A percentile compares a stretch with the other conserved stretches of the same genome.
Conservation (phyloP, 2,888 invertebrate genomes). For the Sinopyrophorus schimmeli region DNA sequence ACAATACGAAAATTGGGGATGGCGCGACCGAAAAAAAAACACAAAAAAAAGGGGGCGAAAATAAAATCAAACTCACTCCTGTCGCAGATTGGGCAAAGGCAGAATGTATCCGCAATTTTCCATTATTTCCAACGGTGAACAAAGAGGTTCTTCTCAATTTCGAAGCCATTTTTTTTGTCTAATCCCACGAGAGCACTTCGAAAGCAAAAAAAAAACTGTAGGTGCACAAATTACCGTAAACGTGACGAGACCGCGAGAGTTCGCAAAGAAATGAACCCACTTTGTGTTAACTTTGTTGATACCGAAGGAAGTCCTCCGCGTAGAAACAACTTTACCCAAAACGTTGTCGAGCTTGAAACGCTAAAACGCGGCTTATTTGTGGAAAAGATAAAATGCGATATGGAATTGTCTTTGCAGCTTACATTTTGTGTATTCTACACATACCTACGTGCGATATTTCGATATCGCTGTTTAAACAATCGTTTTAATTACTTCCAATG, state of each 20-base stretch:
- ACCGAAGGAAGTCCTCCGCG: constrained; percentile 3
- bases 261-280: constrained; percentile 8
- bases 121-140: constrained; percentile 29
- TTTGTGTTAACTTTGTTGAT: constrained; percentile 2
- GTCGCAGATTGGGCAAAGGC: constrained; percentile 5
- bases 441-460: too few species aligned
- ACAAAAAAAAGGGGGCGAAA: too few species aligned
- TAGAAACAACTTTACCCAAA: too few species aligned
- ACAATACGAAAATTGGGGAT: too few species aligned
- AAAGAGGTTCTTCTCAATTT: constrained; percentile 55
- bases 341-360: too few species aligned
- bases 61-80: constrained; percentile 14
- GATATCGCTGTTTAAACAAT: too few species aligned
- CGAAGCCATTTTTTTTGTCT: constrained; percentile 50
- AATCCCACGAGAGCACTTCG: too few species aligned
- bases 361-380: too few species aligned
- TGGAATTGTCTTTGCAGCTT: background rate
- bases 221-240: constrained; percentile 9
- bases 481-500: too few species aligned
- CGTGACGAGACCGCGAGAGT: constrained; percentile 6
- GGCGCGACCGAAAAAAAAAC: too few species aligned
- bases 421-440: too few species aligned
- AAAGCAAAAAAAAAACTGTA: constrained; percentile 1
- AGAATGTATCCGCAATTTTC: constrained; percentile 15
- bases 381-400: constrained; percentile 3